Base-by-base conservation (phyloP, 2,113 vertebrate species). In the Cygnus buccinator region DNA sequence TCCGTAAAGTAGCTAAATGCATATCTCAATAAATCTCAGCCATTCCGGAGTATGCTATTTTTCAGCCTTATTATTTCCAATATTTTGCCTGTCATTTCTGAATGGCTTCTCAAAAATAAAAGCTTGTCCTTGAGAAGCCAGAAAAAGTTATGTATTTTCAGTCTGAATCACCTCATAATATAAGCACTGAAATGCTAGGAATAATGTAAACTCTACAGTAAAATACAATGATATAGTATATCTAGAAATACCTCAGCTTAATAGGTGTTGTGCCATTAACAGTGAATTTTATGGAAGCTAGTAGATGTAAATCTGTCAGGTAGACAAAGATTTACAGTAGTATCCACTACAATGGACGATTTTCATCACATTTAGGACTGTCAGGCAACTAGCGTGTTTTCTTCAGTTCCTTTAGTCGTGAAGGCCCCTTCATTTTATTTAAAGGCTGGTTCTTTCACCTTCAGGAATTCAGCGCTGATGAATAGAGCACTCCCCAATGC, bases 251-350 rank as follows among this genome's bases (percentile, higher is more conserved):
- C 84, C 97, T 98, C 95, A 82, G 91, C 94, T 96, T 98, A 98
- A 98, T 98, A 98, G 97, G 97, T 96, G 97, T 97, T 98, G 94
- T 98, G 95, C 97, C 96, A 97, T 98, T 98, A 98, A 96, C 52
- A 61, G 97, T 91, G 96, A 94, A 92, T 98, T 98, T 98, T 98
- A 98, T 98, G 97, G 97, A 96, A 96, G 92, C 83, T 63, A 87
- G 84, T 25, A 95, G 91, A 96, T 90, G 93, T 98, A 98, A 98
- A 98, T 98, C 98, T 98, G 97, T 94, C 98, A 98, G 90, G 73
- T 66, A 97, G 96, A 97, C 93, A 91, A 97, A 96, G 97, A 98
- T 98, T 98, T 98, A 98, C 89, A 96, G 90, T 97, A 98, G 97
- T 97, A 92, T 94, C 78, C 79, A 84, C 91, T 89, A 78, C 54